phyloP scores from a whole-genome alignment of 2,113 vertebrate genomes.

The Cephalopterus ornatus region DNA sequence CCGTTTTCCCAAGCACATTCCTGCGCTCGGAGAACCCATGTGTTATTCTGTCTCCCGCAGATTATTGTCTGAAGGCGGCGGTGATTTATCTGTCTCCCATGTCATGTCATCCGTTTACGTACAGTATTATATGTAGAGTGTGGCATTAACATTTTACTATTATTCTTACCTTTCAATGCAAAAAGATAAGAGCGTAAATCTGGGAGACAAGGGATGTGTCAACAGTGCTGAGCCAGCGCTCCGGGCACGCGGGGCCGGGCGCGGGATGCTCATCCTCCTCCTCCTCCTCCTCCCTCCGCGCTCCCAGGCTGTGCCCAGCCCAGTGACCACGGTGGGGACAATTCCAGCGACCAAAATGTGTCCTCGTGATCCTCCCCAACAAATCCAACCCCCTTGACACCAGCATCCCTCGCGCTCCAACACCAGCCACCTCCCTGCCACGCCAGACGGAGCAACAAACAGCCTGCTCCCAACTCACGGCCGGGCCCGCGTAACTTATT shows the following conservation, averaged over 20 bases:
- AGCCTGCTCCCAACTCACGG: background rate
- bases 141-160: conserved; percentile 50
- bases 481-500: conserved; percentile 67
- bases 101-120: conserved; percentile 27
- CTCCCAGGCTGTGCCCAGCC: background rate
- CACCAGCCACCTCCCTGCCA: background rate
- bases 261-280: background rate
- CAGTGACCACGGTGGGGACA: background rate
- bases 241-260: background rate
- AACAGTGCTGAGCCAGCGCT: background rate
- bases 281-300: background rate
- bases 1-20: background rate
- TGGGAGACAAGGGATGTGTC: conserved; percentile 22
- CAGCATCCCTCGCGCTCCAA: fast-evolving
- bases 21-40: background rate
- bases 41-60: background rate
- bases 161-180: conserved; percentile 52
- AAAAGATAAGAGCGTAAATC: conserved; percentile 55
- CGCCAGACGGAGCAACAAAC: background rate
- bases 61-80: background rate
- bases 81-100: conserved; percentile 51
- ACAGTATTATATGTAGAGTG: conserved; percentile 5
- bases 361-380: fast-evolving
- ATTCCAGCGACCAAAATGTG: background rate
- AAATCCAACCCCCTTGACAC: fast-evolving